Evolutionary conservation across 2,797 vertebrate genomes (phyloP), one percentile per base, ranked within the genome.

Genomic region (Silurus aristotelis): DNA sequence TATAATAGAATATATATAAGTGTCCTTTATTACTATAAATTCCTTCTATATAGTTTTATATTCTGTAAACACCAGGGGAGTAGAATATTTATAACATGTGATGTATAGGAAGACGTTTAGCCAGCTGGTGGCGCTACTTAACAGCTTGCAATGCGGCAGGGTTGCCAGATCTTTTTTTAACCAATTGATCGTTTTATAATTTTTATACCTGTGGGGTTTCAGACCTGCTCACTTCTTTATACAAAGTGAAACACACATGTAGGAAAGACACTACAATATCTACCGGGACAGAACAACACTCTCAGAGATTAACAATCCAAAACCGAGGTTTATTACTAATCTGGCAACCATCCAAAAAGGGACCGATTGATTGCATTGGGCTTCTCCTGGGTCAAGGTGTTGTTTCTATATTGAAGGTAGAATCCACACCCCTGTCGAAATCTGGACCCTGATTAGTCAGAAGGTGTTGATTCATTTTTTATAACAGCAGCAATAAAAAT

Each of bases 81-180:
- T 25, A n/a, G 20, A 73, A 73, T 25, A 73, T 52, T 72, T 25
- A 52, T 25, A n/a, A n/a, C 2, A 1, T 72, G 38, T 71, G 19
- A 22, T 12, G n/a, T 25, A 66, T 10, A 13, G 9, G 20, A 38
- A 38, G 48, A 31, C 31, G 13, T 46, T 58, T 1, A 19, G 58
- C 64, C 88, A 85, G 63, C 79, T 87, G 88, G 84, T 76, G 88
- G 84, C 84, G 83, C 76, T 76, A n/a, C 86, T 82, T 82, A 60
- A 60, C 67, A 46, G 76, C 66, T 31, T 71, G 63, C 1, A 15
- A 64, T n/a, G 25, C 38, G 48, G 15, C 9, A 25, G 20, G 76
- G 31, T 78, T 76, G 72, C 72, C 72, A 31, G 15, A 76, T 52
- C 8, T n/a, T 27, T 25, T 9, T 6, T 6, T 52, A 31, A 31